Evolutionary conservation across 2,888 invertebrate species (phyloP), one percentile per base, ranked within the genome.

Genomic region (Xanthorhoe spadicearia): DNA sequence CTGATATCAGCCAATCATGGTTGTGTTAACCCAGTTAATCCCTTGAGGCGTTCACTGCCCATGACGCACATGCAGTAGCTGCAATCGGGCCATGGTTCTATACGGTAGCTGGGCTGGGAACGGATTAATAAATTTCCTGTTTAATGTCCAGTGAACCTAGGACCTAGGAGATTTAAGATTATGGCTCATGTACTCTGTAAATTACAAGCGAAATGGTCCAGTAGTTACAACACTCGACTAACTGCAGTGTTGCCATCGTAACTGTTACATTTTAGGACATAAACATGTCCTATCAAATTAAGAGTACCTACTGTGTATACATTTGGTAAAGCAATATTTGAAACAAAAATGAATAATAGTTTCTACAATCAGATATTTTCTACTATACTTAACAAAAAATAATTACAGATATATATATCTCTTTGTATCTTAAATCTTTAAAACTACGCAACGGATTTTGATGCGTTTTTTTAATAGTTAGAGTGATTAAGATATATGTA

Each of bases 141-240:
- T 23, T 23, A 43, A 50, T 50, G 18, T 18, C 32, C 35, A 32
- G 18, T 28, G 50, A 50, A 28, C 58, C n/a, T 51, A 51, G 43
- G 38, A 17, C 51, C 57, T 28, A 38, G 43, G 18, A 59, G 54
- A 58, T 18, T 32, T 48, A 58, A 58, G 53, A 58, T 62, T 23
- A 65, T 56, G 66, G 61, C 43, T 50, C 46, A 43, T 54, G 54
- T 46, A 58, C 49, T 48, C 56, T 8, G 66, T 66, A 61, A 66
- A 58, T 66, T 43, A 61, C 17, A 28, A 48, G 53, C 9, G 58
- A 43, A 32, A 57, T 54, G 53, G 61, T 7, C 61, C 61, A 13
- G 57, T 49, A 23, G 23, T 23, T 23, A 23, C 23, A 3, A 38
- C 32, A 56, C 19, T 19, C 28, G 63, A 53, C 18, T 46, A 50